phyloP scores from a whole-genome alignment of 37 sponge, comb jelly and placozoan genomes.

The Ianthella basta region DNA sequence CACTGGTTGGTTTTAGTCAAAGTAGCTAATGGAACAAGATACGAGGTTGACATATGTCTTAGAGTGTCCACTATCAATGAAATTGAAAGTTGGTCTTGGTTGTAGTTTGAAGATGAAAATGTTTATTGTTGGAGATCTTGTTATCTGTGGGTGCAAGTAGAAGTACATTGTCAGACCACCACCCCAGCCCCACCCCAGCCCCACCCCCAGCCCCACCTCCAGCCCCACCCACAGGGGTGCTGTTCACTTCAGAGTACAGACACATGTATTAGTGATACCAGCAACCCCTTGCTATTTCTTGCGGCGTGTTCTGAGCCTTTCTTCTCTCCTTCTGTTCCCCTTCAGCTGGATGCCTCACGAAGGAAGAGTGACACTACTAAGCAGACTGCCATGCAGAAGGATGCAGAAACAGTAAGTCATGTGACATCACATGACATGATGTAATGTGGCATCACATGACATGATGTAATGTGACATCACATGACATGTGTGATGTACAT shows the following conservation, averaged over 20 bases:
- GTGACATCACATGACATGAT: too few species aligned
- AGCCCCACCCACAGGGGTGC: not conserved
- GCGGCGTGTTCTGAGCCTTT: too few species aligned
- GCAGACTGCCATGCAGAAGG: constrained; percentile 15
- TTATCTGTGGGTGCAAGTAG: not conserved
- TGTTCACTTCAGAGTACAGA: not conserved
- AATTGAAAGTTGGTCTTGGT: too few species aligned
- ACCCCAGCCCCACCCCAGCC: not conserved
- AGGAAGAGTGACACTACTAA: constrained; percentile 10
- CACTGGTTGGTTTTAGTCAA: too few species aligned
- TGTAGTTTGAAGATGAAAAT: too few species aligned
- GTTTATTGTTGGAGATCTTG: not conserved
- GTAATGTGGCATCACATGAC: too few species aligned
- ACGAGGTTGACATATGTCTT: too few species aligned
- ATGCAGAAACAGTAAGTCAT: constrained; percentile 1
- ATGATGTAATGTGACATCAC: too few species aligned
- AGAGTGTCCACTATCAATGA: too few species aligned
- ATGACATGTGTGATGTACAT: too few species aligned
- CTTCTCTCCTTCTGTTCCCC: too few species aligned
- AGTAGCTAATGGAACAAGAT: too few species aligned
- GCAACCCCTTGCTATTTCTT: not conserved
- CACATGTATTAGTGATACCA: not conserved
- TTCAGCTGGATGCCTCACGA: not conserved
- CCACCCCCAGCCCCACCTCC: not conserved
- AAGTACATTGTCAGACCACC: not conserved